Evolutionary conservation across 2,113 vertebrate species (phyloP), one percentile per base, ranked within the genome.

Genomic region (Trichechus manatus): DNA sequence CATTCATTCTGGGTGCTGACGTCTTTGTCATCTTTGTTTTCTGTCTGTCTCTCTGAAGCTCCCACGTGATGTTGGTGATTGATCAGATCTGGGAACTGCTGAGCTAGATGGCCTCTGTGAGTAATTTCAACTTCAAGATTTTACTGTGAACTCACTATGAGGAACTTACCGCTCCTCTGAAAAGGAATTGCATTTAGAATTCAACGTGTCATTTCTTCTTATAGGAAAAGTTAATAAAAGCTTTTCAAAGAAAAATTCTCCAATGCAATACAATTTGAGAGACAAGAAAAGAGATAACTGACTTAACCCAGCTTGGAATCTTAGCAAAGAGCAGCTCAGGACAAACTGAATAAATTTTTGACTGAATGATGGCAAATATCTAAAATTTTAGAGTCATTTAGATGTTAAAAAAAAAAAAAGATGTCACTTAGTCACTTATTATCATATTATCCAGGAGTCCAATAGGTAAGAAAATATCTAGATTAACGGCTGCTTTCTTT

Each of bases 191-290:
- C 42, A 50, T 87, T 90, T 78, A 77, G 77, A 97, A 87, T 86
- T 72, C 81, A 89, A 93, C 1, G 5, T 87, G 94, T 78, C 81
- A 10, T 61, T 78, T 95, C 63, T 93, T 91, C 87, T 96, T 96
- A 81, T 81, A 87, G 64, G 75, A 92, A 95, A 95, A 96, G 92
- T 96, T 92, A 95, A 97, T 97, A 97, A 74, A 93, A 92, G 56
- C 95, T 96, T 97, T 96, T 95, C 87, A 96, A 96, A 91, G 92
- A 81, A 93, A 97, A 95, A 92, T 92, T 89, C 95, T 95, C 96
- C 92, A 78, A 90, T 92, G 90, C 89, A 68, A 92, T 90, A 70
- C 39, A 94, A 93, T 90, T 88, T 86, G 87, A 94, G 44, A 96
- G 59, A 81, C 64, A 90, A 97, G 84, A 97, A 90, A 96, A 96